Conservation (phyloP, 2,113 vertebrate genomes). For the Lepus timidus region DNA sequence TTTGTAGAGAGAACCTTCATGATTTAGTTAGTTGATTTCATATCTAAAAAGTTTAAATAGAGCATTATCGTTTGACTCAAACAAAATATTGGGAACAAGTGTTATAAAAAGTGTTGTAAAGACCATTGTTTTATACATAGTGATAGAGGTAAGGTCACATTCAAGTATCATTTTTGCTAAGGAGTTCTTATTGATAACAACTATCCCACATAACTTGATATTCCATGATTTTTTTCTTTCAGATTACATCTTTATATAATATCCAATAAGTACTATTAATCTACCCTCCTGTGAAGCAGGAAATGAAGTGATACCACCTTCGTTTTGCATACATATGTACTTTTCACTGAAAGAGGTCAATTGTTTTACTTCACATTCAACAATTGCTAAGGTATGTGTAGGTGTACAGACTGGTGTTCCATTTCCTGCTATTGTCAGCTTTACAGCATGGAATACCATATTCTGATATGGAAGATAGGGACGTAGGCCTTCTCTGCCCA, state of each 20-base stretch:
- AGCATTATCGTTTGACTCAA: slow-evolving; percentile 6
- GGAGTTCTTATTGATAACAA: background rate
- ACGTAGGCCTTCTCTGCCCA: rapidly evolving
- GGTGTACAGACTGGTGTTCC: rapidly evolving
- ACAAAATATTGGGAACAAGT: slow-evolving; percentile 23
- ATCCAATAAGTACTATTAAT: background rate
- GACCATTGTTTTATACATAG: background rate
- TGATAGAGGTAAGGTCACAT: background rate
- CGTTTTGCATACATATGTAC: background rate
- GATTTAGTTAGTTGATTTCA: slow-evolving; percentile 66
- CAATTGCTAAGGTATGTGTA: background rate
- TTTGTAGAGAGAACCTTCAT: slow-evolving; percentile 58
- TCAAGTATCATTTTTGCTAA: slow-evolving; percentile 30
- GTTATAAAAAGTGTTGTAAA: background rate
- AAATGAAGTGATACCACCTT: background rate
- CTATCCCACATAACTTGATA: background rate
- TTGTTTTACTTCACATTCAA: background rate
- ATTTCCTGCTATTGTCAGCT: too few relatives aligned
- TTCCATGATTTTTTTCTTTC: background rate
- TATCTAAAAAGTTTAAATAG: slow-evolving; percentile 39
- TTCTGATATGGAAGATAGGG: rapidly evolving
- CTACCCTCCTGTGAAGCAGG: background rate
- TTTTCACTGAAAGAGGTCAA: background rate
- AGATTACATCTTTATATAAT: background rate
- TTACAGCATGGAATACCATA: rapidly evolving